phyloP scores from a whole-genome alignment of 2,797 vertebrate genomes.

The Tamandua tetradactyla region DNA sequence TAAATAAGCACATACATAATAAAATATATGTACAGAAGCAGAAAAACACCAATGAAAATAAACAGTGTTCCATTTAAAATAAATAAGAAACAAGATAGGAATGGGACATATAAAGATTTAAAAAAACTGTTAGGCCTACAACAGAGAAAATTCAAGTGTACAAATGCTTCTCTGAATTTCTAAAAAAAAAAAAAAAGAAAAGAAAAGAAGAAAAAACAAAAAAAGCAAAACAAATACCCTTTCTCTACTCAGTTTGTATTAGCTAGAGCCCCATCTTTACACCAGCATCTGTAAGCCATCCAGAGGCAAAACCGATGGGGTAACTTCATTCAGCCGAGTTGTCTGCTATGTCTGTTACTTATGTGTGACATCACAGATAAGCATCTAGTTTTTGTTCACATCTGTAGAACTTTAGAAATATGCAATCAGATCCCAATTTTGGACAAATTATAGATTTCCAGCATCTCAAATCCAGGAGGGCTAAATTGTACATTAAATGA shows the following conservation, averaged over 20 bases:
- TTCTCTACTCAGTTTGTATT: neutral
- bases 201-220: too few relatives aligned
- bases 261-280: neutral
- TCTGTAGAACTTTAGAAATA: neutral
- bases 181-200: neutral
- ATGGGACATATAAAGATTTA: neutral
- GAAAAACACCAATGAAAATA: neutral
- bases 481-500: neutral
- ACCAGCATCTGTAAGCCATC: neutral
- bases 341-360: neutral
- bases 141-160: neutral
- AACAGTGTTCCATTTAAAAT: neutral
- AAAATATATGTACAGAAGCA: neutral
- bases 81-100: neutral
- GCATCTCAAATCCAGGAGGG: neutral
- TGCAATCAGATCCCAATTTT: neutral
- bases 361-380: neutral
- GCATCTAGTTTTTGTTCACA: neutral
- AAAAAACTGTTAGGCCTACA: neutral
- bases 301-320: accelerated
- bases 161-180: neutral
- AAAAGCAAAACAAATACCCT: neutral
- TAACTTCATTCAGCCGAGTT: accelerated
- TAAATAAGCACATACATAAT: neutral
- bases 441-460: neutral